These are phyloP conservation scores for Caradrina kadenii DNA, from an alignment of 2,888 invertebrate species.

Conservation along the genomic window DNA sequence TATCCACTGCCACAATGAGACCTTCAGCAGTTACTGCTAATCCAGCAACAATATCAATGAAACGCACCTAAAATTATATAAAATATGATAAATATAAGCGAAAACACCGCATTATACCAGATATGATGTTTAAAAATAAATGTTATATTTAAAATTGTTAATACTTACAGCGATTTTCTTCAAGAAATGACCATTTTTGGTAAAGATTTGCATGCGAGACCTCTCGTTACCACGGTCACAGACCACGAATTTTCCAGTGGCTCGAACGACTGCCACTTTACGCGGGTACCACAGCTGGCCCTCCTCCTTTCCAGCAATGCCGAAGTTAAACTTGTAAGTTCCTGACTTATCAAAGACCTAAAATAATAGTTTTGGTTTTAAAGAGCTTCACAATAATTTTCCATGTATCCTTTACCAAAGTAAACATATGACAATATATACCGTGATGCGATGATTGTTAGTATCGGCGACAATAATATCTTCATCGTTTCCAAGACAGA, in stretches of 20 bases:
- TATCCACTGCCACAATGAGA: constrained; percentile 98
- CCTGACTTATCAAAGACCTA: constrained; percentile 98
- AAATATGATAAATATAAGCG: constrained; percentile 3
- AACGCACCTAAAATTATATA: constrained; percentile 90
- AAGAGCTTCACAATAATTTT: neutral
- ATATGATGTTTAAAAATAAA: neutral
- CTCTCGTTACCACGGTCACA: constrained; percentile 99
- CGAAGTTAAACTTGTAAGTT: constrained; percentile 98
- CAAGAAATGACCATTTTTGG: constrained; percentile 98
- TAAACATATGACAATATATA: constrained; percentile 67
- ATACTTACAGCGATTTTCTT: constrained; percentile 95
- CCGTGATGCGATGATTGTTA: constrained; percentile 98
- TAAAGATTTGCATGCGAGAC: constrained; percentile 99
- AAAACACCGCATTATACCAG: neutral
- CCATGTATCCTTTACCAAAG: neutral
- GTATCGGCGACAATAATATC: constrained; percentile 99
- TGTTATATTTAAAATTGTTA: neutral
- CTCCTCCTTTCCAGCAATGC: constrained; percentile 98
- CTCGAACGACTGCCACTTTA: constrained; percentile 97
- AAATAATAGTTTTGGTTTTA: constrained; percentile 44
- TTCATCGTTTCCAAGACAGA: constrained; percentile 98
- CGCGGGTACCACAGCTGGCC: constrained; percentile 99
- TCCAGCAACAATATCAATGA: constrained; percentile 98
- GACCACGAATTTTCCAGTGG: constrained; percentile 97
- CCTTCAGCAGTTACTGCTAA: constrained; percentile 97